Evolutionary conservation across 2,888 invertebrate species (phyloP).

Genomic region (Aspidapion aeneum): DNA sequence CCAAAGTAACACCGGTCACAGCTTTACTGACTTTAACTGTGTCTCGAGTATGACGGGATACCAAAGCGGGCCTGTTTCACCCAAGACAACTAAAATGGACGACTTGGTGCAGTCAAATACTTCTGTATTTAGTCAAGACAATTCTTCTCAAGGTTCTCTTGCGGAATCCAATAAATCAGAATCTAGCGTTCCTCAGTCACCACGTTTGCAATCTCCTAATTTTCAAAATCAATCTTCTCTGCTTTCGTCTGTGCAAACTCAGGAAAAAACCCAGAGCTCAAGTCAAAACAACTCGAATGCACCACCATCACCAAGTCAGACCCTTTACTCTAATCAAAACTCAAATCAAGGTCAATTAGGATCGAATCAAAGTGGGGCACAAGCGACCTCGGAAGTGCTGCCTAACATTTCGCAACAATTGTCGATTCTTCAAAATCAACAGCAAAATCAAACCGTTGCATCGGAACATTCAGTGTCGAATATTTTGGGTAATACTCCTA

Average conservation of each 20-base stretch:
- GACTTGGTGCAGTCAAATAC: slow-evolving; percentile 41
- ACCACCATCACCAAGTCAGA: slow-evolving; percentile 22
- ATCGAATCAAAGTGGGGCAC: slow-evolving; percentile 1
- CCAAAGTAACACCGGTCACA: slow-evolving; percentile 40
- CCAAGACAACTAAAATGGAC: slow-evolving; percentile 45
- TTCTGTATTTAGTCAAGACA: slow-evolving; percentile 40
- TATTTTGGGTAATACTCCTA: slow-evolving; percentile 14
- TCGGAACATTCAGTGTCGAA: slow-evolving; percentile 21
- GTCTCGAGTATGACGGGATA: slow-evolving; percentile 47
- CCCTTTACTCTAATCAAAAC: slow-evolving; percentile 17
- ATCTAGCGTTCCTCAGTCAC: slow-evolving; percentile 29
- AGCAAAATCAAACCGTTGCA: slow-evolving; percentile 12
- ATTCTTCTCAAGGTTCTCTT: slow-evolving; percentile 42
- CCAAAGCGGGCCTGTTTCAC: slow-evolving; percentile 34
- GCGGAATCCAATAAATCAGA: slow-evolving; percentile 38
- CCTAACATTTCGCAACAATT: slow-evolving; percentile 10
- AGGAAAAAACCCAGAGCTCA: slow-evolving; percentile 6
- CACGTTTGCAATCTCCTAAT: slow-evolving; percentile 30
- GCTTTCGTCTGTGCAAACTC: slow-evolving; percentile 18
- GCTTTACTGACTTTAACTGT: slow-evolving; percentile 46
- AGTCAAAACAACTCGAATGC: slow-evolving; percentile 11
- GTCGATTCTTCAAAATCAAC: slow-evolving; percentile 8
- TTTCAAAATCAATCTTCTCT: slow-evolving; percentile 27
- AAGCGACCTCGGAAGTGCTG: slow-evolving; percentile 3
- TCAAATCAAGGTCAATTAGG: slow-evolving; percentile 5